phyloP scores from a whole-genome alignment of 2,113 vertebrate species.

The Orcinus orca region DNA sequence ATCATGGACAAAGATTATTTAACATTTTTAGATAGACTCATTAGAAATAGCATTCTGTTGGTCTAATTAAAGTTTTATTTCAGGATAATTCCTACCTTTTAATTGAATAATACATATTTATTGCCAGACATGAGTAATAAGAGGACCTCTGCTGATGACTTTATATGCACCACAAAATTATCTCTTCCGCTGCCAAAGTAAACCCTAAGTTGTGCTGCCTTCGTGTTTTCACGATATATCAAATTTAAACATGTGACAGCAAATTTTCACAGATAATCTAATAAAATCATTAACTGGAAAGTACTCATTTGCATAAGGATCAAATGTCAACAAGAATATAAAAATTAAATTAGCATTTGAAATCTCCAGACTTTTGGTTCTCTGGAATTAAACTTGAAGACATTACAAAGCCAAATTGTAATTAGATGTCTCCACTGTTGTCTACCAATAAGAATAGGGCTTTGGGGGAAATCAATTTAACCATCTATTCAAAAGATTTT shows the following conservation, averaged over 20 bases:
- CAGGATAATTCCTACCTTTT: slow-evolving; percentile 22
- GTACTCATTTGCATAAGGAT: slow-evolving; percentile 1
- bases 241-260: slow-evolving; percentile 27
- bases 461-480: slow-evolving; percentile 26
- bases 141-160: not conserved
- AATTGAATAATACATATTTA: slow-evolving; percentile 4
- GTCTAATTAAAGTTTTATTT: slow-evolving; percentile 43
- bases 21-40: not conserved
- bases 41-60: not conserved
- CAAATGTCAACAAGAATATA: slow-evolving; percentile 31
- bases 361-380: not conserved
- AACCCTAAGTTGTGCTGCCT: not conserved
- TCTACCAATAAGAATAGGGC: not conserved
- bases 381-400: slow-evolving; percentile 4
- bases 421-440: not conserved
- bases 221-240: not conserved
- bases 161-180: not conserved
- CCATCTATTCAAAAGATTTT: not conserved
- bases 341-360: slow-evolving; percentile 10
- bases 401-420: not conserved
- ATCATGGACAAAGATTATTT: not conserved
- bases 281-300: slow-evolving; percentile 40
- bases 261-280: not conserved
- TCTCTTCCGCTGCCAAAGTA: not conserved
- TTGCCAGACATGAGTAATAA: not conserved